A percentile compares a stretch with the other conserved stretches of the same genome.
These are phyloP conservation scores for Enteromius mattozi DNA, from an alignment of 2,797 vertebrate genomes.

Conservation along the genomic window DNA sequence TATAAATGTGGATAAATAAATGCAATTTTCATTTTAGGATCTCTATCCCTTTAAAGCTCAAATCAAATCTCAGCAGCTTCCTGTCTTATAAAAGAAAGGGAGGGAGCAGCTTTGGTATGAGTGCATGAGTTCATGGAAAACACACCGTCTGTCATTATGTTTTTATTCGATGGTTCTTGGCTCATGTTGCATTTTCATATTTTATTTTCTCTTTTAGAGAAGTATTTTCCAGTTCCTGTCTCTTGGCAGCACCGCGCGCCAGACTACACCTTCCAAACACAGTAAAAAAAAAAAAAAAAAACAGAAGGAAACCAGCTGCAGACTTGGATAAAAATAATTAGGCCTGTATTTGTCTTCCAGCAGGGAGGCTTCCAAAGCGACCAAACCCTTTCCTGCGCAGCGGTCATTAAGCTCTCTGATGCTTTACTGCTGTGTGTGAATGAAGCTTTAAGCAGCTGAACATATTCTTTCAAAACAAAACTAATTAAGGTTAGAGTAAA, in stretches of 20 bases:
- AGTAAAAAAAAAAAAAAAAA: slow-evolving; percentile 71
- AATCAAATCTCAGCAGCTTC: slow-evolving; percentile 7
- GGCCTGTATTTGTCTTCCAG: slow-evolving; percentile 83
- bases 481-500: not conserved
- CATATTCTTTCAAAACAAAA: not conserved
- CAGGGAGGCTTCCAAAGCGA: slow-evolving; percentile 70
- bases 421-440: not conserved
- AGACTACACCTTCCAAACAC: slow-evolving; percentile 77
- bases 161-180: slow-evolving; percentile 82
- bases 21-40: no score
- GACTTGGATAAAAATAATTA: slow-evolving; percentile 86
- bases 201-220: slow-evolving; percentile 81
- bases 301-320: slow-evolving; percentile 83
- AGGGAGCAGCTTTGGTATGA: slow-evolving; percentile 65
- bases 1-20: not conserved
- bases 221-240: slow-evolving; percentile 84
- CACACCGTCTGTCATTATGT: slow-evolving; percentile 79
- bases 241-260: slow-evolving; percentile 77
- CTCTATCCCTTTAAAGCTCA: not conserved
- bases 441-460: not conserved
- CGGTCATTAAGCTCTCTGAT: slow-evolving; percentile 7
- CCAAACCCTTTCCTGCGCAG: slow-evolving; percentile 61
- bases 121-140: slow-evolving; percentile 86
- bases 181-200: slow-evolving; percentile 73
- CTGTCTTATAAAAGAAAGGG: slow-evolving; percentile 17